phyloP scores from a whole-genome alignment of 92 coral and sea anemone genomes.

The Actinernus sp. region DNA sequence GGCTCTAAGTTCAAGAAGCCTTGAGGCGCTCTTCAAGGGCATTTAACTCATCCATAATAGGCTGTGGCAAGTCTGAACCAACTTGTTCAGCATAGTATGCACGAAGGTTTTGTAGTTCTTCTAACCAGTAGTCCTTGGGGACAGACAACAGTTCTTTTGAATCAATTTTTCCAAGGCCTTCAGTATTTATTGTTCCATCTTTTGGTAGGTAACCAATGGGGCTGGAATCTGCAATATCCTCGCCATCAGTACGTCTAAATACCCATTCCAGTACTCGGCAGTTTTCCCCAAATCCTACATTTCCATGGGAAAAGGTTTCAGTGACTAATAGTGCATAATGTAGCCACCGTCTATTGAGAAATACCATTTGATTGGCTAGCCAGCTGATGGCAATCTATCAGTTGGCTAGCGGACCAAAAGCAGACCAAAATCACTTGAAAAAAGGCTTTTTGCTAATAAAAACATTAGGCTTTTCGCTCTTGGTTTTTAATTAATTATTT shows the following conservation, averaged over 20 bases:
- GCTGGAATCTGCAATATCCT: constrained; percentile 73
- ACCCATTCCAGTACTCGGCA: constrained; percentile 95
- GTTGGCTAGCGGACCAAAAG: too few species aligned
- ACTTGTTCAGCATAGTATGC: constrained; percentile 86
- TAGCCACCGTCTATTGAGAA: too few species aligned
- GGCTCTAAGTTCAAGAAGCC: neutral
- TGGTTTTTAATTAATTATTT: too few species aligned
- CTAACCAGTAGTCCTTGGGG: constrained; percentile 91
- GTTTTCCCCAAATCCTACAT: constrained; percentile 94
- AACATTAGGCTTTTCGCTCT: too few species aligned
- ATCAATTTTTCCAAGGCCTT: constrained; percentile 70
- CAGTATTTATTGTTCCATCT: constrained; percentile 69
- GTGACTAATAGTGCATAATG: too few species aligned
- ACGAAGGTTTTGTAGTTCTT: constrained; percentile 57
- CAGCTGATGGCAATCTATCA: too few species aligned
- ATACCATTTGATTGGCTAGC: too few species aligned
- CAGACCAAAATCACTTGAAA: too few species aligned
- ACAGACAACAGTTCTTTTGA: constrained; percentile 73
- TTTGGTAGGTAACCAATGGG: constrained; percentile 93
- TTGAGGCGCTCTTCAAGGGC: constrained; percentile 84
- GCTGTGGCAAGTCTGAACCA: constrained; percentile 77
- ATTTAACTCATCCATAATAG: constrained; percentile 63
- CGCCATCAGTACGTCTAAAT: constrained; percentile 79
- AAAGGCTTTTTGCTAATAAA: too few species aligned
- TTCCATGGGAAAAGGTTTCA: too few species aligned